phyloP scores from a whole-genome alignment of 2,888 invertebrate species.

The Anticlea derivata region DNA sequence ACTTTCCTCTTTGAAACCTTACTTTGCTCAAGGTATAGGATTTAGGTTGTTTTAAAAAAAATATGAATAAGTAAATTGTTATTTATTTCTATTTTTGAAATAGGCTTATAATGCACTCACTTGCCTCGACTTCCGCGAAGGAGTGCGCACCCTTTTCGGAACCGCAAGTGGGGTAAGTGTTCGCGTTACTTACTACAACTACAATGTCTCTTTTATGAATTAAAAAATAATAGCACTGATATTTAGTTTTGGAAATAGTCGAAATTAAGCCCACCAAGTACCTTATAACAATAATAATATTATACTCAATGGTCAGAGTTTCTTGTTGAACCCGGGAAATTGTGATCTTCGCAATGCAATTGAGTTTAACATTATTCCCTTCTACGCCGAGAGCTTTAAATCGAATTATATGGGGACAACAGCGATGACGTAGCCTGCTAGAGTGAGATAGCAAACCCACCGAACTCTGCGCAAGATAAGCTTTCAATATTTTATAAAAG shows the following conservation, averaged over 20 bases:
- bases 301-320: constrained; percentile 47
- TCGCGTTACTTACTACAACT: too few species aligned
- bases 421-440: constrained; percentile 58
- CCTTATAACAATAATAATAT: constrained; percentile 32
- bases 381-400: constrained; percentile 76
- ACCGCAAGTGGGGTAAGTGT: too few species aligned
- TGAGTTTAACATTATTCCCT: constrained; percentile 77
- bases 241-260: not conserved
- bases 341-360: constrained; percentile 79
- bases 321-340: constrained; percentile 58
- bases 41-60: too few species aligned
- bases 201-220: too few species aligned
- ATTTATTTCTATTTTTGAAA: too few species aligned
- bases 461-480: constrained; percentile 22
- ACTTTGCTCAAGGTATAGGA: too few species aligned
- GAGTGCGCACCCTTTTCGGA: too few species aligned
- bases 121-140: too few species aligned
- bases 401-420: constrained; percentile 77
- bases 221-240: too few species aligned
- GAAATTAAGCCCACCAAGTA: constrained; percentile 20
- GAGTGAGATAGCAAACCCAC: constrained; percentile 41
- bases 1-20: too few species aligned
- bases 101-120: too few species aligned
- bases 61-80: too few species aligned
- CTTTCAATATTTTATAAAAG: constrained; percentile 26